Evolutionary conservation across 2,797 vertebrate species (phyloP).

Genomic region (Nyctibius grandis): DNA sequence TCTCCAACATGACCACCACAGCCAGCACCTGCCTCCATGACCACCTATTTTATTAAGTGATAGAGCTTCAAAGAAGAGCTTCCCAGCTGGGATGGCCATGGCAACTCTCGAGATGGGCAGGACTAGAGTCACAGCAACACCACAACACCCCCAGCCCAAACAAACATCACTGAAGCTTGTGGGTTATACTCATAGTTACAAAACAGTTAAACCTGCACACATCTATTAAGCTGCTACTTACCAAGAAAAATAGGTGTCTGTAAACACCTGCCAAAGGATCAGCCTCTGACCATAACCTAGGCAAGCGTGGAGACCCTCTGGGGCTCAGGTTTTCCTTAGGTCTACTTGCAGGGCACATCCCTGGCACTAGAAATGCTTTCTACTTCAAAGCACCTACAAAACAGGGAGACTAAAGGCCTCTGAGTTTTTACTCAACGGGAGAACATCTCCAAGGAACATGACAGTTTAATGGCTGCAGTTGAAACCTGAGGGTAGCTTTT

Average conservation of each 20-base stretch:
- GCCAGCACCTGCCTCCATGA: background rate
- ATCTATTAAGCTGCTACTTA: background rate
- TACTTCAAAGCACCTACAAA: background rate
- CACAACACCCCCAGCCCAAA: background rate
- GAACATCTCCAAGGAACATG: background rate
- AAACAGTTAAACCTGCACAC: background rate
- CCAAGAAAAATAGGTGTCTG: accelerated
- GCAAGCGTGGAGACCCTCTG: background rate
- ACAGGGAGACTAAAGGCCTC: too few relatives aligned
- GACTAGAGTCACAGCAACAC: background rate
- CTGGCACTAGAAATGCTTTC: background rate
- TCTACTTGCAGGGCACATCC: background rate
- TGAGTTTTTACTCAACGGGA: background rate
- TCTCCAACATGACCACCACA: background rate
- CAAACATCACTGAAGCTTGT: accelerated
- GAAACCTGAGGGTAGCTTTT: background rate
- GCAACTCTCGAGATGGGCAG: background rate
- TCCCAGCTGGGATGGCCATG: background rate
- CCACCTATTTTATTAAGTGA: accelerated
- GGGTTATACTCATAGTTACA: background rate
- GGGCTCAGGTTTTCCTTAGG: background rate
- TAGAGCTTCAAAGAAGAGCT: background rate
- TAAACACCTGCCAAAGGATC: background rate
- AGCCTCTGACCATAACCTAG: background rate
- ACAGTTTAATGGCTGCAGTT: background rate